Percentiles rank a stretch among this genome's conserved stretches.
phyloP scores from a whole-genome alignment of 1,140 invertebrate species.

The Drosophila grimshawi region DNA sequence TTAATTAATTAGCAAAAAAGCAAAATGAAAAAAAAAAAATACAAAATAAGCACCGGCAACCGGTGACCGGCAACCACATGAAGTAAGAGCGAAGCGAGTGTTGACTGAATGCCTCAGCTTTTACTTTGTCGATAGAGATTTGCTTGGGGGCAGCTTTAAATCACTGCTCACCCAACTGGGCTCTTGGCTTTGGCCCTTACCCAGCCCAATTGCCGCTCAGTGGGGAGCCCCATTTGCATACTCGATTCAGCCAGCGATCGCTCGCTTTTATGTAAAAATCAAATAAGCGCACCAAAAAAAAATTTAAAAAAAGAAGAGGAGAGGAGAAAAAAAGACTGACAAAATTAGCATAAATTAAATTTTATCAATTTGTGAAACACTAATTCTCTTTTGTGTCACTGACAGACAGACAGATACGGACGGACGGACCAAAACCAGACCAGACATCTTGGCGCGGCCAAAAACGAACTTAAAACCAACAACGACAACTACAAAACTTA shows the following conservation, averaged over 20 bases:
- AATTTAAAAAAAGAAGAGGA: too few relatives aligned
- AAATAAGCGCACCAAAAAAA: background rate
- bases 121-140: constrained; percentile 12
- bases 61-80: constrained; percentile 46
- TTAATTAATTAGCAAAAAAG: constrained; percentile 58
- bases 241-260: constrained; percentile 2
- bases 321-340: constrained; percentile 11
- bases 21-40: background rate
- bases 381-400: constrained; percentile 71
- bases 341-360: constrained; percentile 81
- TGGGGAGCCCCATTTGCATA: constrained; percentile 62
- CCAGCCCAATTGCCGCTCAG: constrained; percentile 11
- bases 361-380: constrained; percentile 82
- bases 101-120: background rate
- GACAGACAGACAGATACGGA: constrained; percentile 1
- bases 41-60: constrained; percentile 25
- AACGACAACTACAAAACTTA: background rate
- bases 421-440: constrained; percentile 8
- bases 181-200: background rate
- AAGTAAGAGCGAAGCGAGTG: constrained; percentile 5
- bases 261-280: constrained; percentile 24
- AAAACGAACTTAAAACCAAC: background rate
- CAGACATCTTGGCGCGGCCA: constrained; percentile 73
- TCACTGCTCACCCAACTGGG: too few relatives aligned
- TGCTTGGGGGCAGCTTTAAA: too few relatives aligned